Conservation (phyloP, 2,888 invertebrate genomes). For the Dinocampus coccinellae region DNA sequence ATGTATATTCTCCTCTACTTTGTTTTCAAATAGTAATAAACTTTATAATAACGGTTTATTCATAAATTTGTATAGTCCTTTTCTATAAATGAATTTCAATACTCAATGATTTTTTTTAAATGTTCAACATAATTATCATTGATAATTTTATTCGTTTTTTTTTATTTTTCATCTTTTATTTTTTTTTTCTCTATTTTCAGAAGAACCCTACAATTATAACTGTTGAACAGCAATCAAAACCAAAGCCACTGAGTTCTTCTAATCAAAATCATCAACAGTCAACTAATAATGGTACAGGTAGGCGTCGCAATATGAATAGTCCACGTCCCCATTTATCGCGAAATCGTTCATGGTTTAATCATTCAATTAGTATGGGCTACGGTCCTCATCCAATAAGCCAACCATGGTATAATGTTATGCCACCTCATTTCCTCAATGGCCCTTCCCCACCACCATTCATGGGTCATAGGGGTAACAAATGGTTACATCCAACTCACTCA, state of each 20-base stretch:
- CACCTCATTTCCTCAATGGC: conserved; percentile 64
- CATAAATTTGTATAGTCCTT: too few relatives aligned
- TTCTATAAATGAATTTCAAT: too few relatives aligned
- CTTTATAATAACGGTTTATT: too few relatives aligned
- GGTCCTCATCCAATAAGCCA: conserved; percentile 64
- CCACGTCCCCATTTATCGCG: conserved; percentile 60
- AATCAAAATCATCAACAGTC: conserved; percentile 53
- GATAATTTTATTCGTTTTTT: conserved; percentile 34
- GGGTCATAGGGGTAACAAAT: conserved; percentile 62
- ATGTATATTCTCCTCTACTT: neutral
- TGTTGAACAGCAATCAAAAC: conserved; percentile 56
- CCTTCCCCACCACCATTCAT: conserved; percentile 66
- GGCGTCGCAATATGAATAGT: conserved; percentile 64
- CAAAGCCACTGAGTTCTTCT: conserved; percentile 58
- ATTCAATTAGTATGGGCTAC: conserved; percentile 63
- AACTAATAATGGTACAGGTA: conserved; percentile 55
- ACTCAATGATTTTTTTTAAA: too few relatives aligned
- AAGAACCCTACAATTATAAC: conserved; percentile 54
- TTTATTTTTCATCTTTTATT: conserved; percentile 13
- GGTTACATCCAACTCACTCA: conserved; percentile 61
- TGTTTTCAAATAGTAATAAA: too few relatives aligned
- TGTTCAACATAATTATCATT: too few relatives aligned
- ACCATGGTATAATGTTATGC: conserved; percentile 61
- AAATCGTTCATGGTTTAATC: conserved; percentile 66
- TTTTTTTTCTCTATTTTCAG: conserved; percentile 41